A percentile compares a stretch with the other conserved stretches of the same genome.
These are phyloP conservation scores for Amblyteles armatorius DNA, from an alignment of 2,888 invertebrate genomes.

Conservation along the genomic window DNA sequence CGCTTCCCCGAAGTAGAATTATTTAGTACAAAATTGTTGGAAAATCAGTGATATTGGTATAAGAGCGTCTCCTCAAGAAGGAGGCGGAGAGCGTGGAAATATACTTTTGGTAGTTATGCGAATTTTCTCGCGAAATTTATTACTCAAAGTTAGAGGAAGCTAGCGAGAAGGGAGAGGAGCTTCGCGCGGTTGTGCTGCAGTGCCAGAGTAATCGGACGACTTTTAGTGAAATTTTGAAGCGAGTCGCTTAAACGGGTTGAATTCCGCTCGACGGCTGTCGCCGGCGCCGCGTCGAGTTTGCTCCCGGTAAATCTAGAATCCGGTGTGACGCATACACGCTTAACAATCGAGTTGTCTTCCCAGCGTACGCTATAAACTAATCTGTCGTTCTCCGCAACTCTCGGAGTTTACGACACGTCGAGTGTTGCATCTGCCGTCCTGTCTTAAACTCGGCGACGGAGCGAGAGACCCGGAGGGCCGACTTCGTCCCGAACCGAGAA, in stretches of 20 bases:
- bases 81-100: not conserved
- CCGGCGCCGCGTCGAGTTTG: not conserved
- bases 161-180: not conserved
- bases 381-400: not conserved
- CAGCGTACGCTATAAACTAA: not conserved
- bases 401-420: slow-evolving; percentile 35
- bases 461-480: slow-evolving; percentile 13
- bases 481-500: slow-evolving; percentile 14
- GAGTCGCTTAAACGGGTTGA: not conserved
- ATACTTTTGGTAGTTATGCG: not conserved
- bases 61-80: not conserved
- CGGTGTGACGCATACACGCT: slow-evolving; percentile 14
- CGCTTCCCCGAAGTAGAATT: not conserved
- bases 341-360: not conserved
- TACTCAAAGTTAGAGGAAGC: not conserved
- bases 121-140: not conserved
- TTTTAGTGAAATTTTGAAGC: not conserved
- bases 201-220: not conserved
- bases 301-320: slow-evolving; percentile 30
- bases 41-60: not conserved
- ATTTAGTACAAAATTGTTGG: not conserved
- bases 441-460: slow-evolving; percentile 37
- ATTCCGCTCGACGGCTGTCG: slow-evolving; percentile 14
- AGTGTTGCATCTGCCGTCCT: slow-evolving; percentile 30
- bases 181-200: not conserved